phyloP scores from a whole-genome alignment of 2,888 invertebrate species.

The Heliconius aoede region DNA sequence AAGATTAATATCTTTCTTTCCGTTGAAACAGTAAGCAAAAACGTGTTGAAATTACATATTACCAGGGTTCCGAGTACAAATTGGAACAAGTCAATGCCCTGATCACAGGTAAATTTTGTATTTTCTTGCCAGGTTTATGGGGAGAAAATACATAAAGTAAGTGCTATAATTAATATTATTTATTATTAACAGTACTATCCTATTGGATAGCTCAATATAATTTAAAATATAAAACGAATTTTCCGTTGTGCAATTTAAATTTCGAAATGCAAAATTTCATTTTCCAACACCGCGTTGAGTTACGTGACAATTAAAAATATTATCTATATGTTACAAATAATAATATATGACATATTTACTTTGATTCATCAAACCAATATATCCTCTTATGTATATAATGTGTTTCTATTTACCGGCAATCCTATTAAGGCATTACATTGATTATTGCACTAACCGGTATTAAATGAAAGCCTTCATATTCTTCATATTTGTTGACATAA shows the following conservation, averaged over 20 bases:
- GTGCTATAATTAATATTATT: background rate
- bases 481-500: background rate
- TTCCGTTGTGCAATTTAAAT: background rate
- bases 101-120: background rate
- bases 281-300: too few species aligned
- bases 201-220: too few species aligned
- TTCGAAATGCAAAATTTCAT: too few species aligned
- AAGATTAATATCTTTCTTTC: background rate
- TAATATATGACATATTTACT: background rate
- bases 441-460: constrained; percentile 23
- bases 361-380: background rate
- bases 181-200: background rate
- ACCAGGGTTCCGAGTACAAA: background rate
- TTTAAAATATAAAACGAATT: background rate
- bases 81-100: background rate
- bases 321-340: too few species aligned
- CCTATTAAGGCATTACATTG: constrained; percentile 36
- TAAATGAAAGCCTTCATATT: constrained; percentile 17
- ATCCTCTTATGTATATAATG: too few species aligned
- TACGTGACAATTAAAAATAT: background rate
- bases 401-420: constrained; percentile 26
- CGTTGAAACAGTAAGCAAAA: background rate
- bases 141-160: background rate
- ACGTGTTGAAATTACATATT: background rate
- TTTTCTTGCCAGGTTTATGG: too few species aligned